Evolutionary conservation across 2,113 vertebrate genomes (phyloP).

Genomic region (Zosterops pallidus): DNA sequence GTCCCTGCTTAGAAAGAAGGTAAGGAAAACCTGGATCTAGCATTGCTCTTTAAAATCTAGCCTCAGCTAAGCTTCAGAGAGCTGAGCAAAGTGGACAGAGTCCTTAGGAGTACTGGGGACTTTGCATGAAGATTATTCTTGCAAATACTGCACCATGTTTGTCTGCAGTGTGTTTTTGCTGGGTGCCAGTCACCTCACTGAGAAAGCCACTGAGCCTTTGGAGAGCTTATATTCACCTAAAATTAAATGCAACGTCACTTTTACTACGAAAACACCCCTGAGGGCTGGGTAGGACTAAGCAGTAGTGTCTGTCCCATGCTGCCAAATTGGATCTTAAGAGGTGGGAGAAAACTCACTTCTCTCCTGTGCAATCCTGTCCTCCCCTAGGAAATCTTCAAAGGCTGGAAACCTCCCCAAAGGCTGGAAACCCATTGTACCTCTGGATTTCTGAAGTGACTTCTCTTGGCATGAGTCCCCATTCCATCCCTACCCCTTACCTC

Average conservation of each 20-base stretch:
- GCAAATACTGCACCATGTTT: background rate
- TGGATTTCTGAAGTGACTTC: background rate
- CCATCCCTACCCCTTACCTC: background rate
- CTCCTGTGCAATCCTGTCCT: background rate
- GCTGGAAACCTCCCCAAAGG: background rate
- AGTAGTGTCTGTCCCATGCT: background rate
- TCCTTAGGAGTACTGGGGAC: background rate
- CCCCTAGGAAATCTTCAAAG: background rate
- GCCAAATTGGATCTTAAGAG: background rate
- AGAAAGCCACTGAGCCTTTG: background rate
- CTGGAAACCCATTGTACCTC: background rate
- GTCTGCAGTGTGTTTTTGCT: background rate
- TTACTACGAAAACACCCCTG: background rate
- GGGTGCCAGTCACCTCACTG: background rate
- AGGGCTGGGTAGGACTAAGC: background rate
- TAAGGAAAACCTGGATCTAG: background rate
- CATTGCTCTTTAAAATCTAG: background rate
- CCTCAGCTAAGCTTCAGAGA: background rate
- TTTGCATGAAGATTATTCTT: background rate
- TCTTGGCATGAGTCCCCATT: background rate
- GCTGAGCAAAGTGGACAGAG: background rate
- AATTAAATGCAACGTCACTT: background rate
- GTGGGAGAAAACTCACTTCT: background rate
- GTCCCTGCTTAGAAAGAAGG: background rate
- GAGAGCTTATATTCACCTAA: background rate